Evolutionary conservation across 2,888 invertebrate genomes (phyloP).

Genomic region (Strigamia transsilvanica): DNA sequence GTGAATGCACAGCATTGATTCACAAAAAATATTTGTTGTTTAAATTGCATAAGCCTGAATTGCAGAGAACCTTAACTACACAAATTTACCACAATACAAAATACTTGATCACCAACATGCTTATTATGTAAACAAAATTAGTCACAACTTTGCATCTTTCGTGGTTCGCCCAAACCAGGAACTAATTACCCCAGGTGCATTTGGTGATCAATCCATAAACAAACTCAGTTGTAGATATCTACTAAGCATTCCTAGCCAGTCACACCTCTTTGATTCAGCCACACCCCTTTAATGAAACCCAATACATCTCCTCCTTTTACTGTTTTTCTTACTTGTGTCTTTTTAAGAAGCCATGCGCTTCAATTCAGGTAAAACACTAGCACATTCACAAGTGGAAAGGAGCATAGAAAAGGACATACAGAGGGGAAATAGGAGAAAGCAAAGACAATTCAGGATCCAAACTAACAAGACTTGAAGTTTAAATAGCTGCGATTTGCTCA

Average conservation of each 20-base stretch:
- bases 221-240: neutral
- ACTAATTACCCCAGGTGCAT: constrained; percentile 17
- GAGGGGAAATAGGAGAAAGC: neutral
- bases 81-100: too few species aligned
- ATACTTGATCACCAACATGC: too few species aligned
- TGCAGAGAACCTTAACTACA: too few species aligned
- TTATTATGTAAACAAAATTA: too few species aligned
- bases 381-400: neutral
- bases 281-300: constrained; percentile 32
- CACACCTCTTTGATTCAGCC: neutral
- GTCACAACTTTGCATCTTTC: too few species aligned
- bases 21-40: too few species aligned
- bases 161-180: neutral
- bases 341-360: neutral
- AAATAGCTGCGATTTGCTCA: neutral
- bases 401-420: neutral
- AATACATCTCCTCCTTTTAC: neutral
- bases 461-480: neutral
- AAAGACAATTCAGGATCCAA: neutral
- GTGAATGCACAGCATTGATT: too few species aligned
- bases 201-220: neutral
- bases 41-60: too few species aligned
- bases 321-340: neutral
- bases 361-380: neutral
- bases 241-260: neutral